Conservation (phyloP, 2,113 vertebrate species). For the Rhipidura dahli region DNA sequence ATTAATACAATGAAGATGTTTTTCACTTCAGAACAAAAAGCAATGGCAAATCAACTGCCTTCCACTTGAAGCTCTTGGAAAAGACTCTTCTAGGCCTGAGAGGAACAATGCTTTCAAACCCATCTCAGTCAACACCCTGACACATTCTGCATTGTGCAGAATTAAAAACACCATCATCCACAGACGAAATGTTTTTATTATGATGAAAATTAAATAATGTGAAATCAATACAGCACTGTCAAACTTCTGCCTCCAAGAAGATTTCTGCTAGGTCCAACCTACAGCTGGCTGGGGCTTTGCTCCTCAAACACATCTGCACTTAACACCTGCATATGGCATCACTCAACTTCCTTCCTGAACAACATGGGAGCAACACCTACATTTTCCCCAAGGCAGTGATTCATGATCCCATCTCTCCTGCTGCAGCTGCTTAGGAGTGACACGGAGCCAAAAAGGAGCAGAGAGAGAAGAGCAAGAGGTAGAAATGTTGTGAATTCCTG, state of each 20-base stretch:
- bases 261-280: neutral
- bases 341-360: neutral
- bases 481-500: neutral
- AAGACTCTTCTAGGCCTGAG: neutral
- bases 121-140: neutral
- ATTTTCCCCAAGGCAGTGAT: neutral
- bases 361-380: neutral
- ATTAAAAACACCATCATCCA: neutral
- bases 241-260: neutral
- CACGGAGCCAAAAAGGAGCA: neutral
- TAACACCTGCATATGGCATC: neutral
- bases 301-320: neutral
- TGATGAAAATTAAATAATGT: neutral
- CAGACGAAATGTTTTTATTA: neutral
- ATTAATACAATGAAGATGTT: neutral
- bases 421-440: neutral
- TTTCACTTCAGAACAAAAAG: neutral
- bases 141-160: neutral
- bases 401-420: neutral
- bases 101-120: neutral
- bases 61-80: neutral
- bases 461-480: neutral
- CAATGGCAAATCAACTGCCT: neutral
- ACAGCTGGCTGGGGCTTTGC: neutral
- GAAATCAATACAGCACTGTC: neutral